phyloP scores from a whole-genome alignment of 2,888 invertebrate species.

The Aradus depressus region DNA sequence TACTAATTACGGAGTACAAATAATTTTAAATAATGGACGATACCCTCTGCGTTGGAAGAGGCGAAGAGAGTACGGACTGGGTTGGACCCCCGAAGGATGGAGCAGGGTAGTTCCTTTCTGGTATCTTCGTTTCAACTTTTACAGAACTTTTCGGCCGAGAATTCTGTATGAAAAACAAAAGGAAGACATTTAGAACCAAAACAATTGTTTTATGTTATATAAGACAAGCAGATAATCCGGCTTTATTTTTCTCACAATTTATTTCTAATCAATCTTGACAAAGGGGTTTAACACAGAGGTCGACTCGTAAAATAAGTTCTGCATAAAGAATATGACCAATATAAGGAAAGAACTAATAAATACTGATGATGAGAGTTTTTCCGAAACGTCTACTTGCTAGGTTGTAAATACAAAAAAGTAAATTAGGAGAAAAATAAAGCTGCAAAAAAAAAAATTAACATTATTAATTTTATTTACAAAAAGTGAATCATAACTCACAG shows the following conservation, averaged over 20 bases:
- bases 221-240: no score
- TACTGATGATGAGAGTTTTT: no score
- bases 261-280: no score
- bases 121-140: constrained; percentile 7
- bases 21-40: no score
- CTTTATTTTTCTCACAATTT: no score
- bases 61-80: constrained; percentile 2
- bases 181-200: background rate
- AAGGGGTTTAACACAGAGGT: no score
- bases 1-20: no score
- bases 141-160: constrained; percentile 8
- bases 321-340: no score
- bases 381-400: no score
- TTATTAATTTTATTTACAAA: background rate
- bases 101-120: constrained; percentile 6
- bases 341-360: no score
- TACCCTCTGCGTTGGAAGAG: constrained; percentile 6
- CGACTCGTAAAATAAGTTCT: no score
- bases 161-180: background rate
- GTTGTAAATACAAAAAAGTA: background rate
- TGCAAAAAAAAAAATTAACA: background rate
- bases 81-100: constrained; percentile 8
- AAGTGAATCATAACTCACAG: constrained; percentile 35
- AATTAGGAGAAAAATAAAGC: background rate
- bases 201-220: background rate